Base-by-base conservation (phyloP, 2,888 invertebrate genomes). In the Sinopyrophorus schimmeli region DNA sequence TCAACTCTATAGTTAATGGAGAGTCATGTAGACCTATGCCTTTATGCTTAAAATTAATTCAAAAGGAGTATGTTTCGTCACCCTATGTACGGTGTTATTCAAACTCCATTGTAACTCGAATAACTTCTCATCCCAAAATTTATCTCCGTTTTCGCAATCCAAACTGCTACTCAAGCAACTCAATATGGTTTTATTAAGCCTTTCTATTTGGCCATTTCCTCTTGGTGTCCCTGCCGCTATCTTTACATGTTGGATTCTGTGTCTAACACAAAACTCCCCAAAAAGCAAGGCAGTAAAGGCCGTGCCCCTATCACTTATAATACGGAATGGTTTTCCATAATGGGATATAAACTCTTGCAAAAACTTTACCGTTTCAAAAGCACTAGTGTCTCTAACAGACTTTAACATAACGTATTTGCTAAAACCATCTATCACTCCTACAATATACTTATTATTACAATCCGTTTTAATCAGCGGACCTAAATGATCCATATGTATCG, bases 401-500 rank as follows among this genome's bases (percentile, higher is more conserved):
- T 27, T 34, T 18, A 41, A 10, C 2, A 40, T 11, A 10, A 17
- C 20, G 20, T 34, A 35, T 31, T 52, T 47, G 14, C 27, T 47
- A 38, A 72, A 72, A 0, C 55, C 66, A 37, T 70, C 71, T 1
- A 72, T 62, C 1, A 66, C 43, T 1, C 57, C 63, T n/a, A 72
- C 37, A 10, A 70, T 27, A 21, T 69, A 58, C 5, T 54, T 57
- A 40, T 71, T 70, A 6, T 62, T 59, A 1, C 48, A 57, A 6
- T 47, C 57, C 30, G 63, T 68, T 7, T 51, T 62, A 2, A 65
- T 57, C 48, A 72, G 73, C 5, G 70, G 71, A 1, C 70, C 70
- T 4, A 73, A 46, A 47, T 74, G 72, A 52, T 74, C 72, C 0
- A 73, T 31, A 47, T 73, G 70, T 7, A 74, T 14, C 0, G 68